Evolutionary conservation across 1,140 invertebrate genomes (phyloP), one percentile per base, ranked within the genome.

Genomic region (Frieseomelitta varia): DNA sequence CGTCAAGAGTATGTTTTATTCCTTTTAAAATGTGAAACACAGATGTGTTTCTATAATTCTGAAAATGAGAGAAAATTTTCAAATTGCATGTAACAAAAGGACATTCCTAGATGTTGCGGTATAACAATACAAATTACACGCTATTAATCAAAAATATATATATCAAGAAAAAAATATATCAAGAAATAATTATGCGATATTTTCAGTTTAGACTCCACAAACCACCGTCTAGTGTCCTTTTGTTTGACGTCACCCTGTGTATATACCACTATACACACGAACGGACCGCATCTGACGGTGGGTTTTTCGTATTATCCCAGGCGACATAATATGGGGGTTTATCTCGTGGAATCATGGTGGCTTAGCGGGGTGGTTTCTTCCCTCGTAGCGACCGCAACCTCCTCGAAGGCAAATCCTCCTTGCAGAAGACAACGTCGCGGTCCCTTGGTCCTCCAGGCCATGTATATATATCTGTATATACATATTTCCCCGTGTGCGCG

Each of bases 321-420:
- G 90, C 90, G 90, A 91, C 91, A 87, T 91, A 91, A 92, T 92
- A 92, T 91, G 87, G 85, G 84, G 81, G 81, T 91, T 92, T 91
- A 91, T 92, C 90, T 90, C 77, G 73, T 80, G 90, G 90, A 88
- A 91, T 91, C 89, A 90, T 87, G 89, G 87, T 86, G 80, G 89
- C 89, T 92, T 91, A 90, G 80, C 86, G 69, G 85, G 84, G 84
- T 88, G 85, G 85, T 82, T 86, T 80, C 81, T 86, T 90, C 80
- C 86, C 86, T 63, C 77, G 65, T 51, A 79, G 68, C 65, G 81
- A 84, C 84, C 77, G 68, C 80, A 63, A 77, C 56, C 82, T 88
- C 85, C 85, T 90, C 83, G 14, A 71, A 88, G 89, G 85, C 89
- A 91, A 93, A 94, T 90, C 91, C 85, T 86, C 90, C 88, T 86